Conservation (phyloP, 2,797 vertebrate species). For the Sebastes vulpes region DNA sequence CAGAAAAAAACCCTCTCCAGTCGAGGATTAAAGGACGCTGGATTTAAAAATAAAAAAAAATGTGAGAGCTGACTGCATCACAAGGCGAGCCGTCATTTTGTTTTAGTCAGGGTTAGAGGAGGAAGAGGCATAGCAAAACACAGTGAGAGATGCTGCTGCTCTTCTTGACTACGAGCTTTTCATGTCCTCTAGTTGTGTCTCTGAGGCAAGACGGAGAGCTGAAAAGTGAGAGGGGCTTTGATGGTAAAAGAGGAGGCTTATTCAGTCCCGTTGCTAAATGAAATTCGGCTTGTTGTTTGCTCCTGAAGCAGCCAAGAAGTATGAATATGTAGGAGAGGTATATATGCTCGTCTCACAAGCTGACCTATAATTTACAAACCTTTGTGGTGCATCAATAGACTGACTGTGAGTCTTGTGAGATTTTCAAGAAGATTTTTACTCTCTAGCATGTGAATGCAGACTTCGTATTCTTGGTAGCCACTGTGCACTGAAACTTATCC, state of each 20-base stretch:
- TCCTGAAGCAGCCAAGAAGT: neutral
- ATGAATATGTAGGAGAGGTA: neutral
- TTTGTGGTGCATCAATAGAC: neutral
- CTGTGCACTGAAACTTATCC: neutral
- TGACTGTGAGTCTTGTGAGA: neutral
- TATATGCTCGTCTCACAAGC: neutral
- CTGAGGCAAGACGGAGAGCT: constrained; percentile 29
- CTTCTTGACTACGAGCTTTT: constrained; percentile 49
- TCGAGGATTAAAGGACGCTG: constrained; percentile 44
- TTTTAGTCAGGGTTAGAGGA: constrained; percentile 57
- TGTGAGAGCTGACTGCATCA: constrained; percentile 20
- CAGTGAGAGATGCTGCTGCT: constrained; percentile 37
- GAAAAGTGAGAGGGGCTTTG: constrained; percentile 40
- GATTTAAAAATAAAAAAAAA: constrained; percentile 34
- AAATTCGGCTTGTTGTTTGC: constrained; percentile 32
- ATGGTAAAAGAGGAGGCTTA: constrained; percentile 40
- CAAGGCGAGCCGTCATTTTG: constrained; percentile 63
- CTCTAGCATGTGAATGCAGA: neutral
- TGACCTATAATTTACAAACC: neutral
- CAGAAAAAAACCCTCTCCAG: neutral
- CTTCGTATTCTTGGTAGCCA: neutral
- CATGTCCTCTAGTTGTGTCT: constrained; percentile 54
- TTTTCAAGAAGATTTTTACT: neutral
- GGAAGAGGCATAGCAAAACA: constrained; percentile 33
- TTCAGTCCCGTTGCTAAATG: constrained; percentile 35